phyloP scores from a whole-genome alignment of 2,888 invertebrate genomes.

The Sialis lutaria region DNA sequence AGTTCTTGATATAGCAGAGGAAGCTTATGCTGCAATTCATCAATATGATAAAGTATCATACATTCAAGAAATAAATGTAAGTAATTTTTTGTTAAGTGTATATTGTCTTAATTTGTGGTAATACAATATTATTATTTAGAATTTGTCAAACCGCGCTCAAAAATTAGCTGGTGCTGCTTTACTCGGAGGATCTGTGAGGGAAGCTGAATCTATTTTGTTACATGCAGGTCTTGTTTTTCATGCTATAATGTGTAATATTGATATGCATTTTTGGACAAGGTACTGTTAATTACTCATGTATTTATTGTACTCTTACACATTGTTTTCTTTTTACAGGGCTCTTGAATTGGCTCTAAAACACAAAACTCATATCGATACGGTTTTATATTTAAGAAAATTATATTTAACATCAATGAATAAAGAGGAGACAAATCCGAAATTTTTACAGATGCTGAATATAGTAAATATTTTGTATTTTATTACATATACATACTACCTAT shows the following conservation, averaged over 20 bases:
- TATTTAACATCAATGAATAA: slow-evolving; percentile 41
- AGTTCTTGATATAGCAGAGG: slow-evolving; percentile 80
- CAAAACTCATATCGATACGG: slow-evolving; percentile 52
- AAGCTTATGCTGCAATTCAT: slow-evolving; percentile 83
- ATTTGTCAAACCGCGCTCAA: slow-evolving; percentile 31
- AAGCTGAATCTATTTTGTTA: slow-evolving; percentile 53
- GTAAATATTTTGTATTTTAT: slow-evolving; percentile 14
- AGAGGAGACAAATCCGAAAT: slow-evolving; percentile 36
- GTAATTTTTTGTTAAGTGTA: slow-evolving; percentile 7
- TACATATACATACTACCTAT: no score
- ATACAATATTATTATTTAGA: slow-evolving; percentile 19
- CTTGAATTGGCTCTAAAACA: slow-evolving; percentile 57
- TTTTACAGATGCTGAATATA: slow-evolving; percentile 25
- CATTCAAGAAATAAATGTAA: slow-evolving; percentile 63
- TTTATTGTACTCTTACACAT: neutral
- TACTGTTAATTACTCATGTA: slow-evolving; percentile 15
- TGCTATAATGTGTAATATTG: slow-evolving; percentile 53
- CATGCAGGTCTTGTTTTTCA: slow-evolving; percentile 48
- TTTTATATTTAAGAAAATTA: slow-evolving; percentile 44
- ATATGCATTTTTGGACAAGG: slow-evolving; percentile 60
- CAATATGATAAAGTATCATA: slow-evolving; percentile 76
- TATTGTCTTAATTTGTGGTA: neutral
- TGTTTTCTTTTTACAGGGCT: slow-evolving; percentile 31
- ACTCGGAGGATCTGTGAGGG: slow-evolving; percentile 45
- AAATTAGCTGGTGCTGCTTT: slow-evolving; percentile 49